A percentile compares a stretch with the other conserved stretches of the same genome.
These are phyloP conservation scores for Squalus acanthias DNA, from an alignment of 2,797 vertebrate genomes.

Conservation along the genomic window DNA sequence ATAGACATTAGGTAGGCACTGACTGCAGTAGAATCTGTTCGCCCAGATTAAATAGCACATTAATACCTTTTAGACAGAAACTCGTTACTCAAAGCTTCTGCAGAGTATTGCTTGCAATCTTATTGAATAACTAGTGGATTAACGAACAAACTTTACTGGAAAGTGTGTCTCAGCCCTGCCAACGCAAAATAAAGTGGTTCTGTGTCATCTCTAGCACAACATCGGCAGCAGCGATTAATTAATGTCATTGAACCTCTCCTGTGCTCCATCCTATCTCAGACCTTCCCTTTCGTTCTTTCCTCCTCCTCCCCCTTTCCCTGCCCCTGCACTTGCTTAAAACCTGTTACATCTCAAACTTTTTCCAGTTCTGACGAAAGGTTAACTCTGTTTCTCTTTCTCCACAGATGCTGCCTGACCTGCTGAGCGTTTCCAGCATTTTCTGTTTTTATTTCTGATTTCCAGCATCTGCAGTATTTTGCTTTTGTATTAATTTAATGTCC, in stretches of 20 bases:
- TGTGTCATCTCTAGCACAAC: neutral
- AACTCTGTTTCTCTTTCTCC: no score
- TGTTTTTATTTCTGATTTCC: no score
- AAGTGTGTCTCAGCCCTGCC: neutral
- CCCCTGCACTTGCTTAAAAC: no score
- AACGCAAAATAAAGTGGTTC: neutral
- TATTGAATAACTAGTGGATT: neutral
- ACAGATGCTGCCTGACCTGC: no score
- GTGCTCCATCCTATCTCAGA: no score
- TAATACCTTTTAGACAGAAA: neutral
- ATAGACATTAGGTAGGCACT: neutral
- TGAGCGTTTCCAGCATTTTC: no score
- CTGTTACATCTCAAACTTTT: no score
- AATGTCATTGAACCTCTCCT: no score
- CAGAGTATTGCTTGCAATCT: neutral
- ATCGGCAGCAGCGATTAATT: neutral
- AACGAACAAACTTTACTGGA: neutral
- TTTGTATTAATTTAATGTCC: neutral
- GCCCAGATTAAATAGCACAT: neutral
- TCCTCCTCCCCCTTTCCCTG: no score
- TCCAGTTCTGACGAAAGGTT: no score
- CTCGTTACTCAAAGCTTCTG: neutral
- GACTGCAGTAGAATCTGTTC: neutral
- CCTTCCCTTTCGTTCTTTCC: no score
- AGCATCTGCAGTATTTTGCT: no score